These are phyloP conservation scores for Kryptolebias ocellatus DNA, from an alignment of 2,797 vertebrate genomes.

Conservation along the genomic window DNA sequence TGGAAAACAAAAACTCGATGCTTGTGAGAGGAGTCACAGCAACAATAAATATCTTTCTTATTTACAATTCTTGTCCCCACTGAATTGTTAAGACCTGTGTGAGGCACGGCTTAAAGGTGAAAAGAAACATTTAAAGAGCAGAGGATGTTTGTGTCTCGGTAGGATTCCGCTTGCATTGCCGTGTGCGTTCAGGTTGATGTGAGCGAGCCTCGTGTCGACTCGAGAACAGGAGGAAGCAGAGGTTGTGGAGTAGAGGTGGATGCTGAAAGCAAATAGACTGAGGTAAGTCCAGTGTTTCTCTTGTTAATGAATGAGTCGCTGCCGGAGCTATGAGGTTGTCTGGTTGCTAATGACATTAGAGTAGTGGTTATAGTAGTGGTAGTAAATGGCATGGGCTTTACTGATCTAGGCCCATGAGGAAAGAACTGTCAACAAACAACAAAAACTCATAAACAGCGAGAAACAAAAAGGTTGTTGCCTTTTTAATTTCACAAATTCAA, in stretches of 20 bases:
- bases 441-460: slow-evolving; percentile 39
- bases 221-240: slow-evolving; percentile 32
- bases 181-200: slow-evolving; percentile 83
- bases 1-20: slow-evolving; percentile 45
- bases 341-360: slow-evolving; percentile 73
- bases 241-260: slow-evolving; percentile 57
- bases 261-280: slow-evolving; percentile 62
- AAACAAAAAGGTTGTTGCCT: slow-evolving; percentile 38
- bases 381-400: slow-evolving; percentile 66
- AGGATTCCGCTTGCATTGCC: slow-evolving; percentile 87
- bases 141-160: slow-evolving; percentile 63
- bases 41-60: slow-evolving; percentile 82
- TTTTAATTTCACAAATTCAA: slow-evolving; percentile 69
- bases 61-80: slow-evolving; percentile 71
- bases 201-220: slow-evolving; percentile 39
- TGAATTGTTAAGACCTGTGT: slow-evolving; percentile 67
- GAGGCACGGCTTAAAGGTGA: slow-evolving; percentile 66
- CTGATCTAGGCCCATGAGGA: slow-evolving; percentile 75
- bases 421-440: slow-evolving; percentile 48
- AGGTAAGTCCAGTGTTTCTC: slow-evolving; percentile 79
- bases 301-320: slow-evolving; percentile 52
- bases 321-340: slow-evolving; percentile 72
- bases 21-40: slow-evolving; percentile 59
- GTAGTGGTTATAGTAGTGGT: slow-evolving; percentile 61
- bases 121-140: slow-evolving; percentile 53